These are phyloP conservation scores for Seriola rivoliana DNA, from an alignment of 2,113 vertebrate species.

Conservation along the genomic window DNA sequence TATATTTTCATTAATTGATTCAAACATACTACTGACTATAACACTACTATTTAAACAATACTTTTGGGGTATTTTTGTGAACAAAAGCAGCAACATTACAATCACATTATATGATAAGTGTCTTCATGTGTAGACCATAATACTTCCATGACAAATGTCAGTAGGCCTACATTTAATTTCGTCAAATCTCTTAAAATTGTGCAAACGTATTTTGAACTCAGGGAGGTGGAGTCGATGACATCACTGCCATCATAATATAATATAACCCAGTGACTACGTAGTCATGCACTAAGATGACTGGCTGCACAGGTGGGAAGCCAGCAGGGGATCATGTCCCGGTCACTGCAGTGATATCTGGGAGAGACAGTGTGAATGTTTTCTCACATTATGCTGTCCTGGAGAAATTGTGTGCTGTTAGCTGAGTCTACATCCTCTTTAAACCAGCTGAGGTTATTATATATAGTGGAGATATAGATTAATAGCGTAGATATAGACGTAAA, in stretches of 20 bases:
- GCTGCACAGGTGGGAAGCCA: neutral
- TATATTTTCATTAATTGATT: neutral
- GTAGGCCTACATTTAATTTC: too few relatives aligned
- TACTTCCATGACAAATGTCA: too few relatives aligned
- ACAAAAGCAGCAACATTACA: too few relatives aligned
- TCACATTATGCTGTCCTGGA: neutral
- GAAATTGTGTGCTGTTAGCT: constrained; percentile 22
- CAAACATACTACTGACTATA: neutral
- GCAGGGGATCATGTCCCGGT: neutral
- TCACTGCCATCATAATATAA: too few relatives aligned
- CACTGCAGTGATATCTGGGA: neutral
- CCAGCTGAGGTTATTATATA: neutral
- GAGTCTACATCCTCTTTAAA: constrained; percentile 13
- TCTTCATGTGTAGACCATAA: too few relatives aligned
- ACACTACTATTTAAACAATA: too few relatives aligned
- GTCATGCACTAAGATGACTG: neutral
- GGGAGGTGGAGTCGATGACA: too few relatives aligned
- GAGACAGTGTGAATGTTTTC: neutral
- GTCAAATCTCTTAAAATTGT: too few relatives aligned
- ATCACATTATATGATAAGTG: too few relatives aligned
- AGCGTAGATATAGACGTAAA: neutral
- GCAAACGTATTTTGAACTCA: too few relatives aligned
- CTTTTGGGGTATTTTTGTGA: too few relatives aligned
- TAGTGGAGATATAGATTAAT: constrained; percentile 10
- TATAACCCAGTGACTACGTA: neutral